Base-by-base conservation (phyloP, 2,797 vertebrate genomes). In the Pseudochromis fuscus region DNA sequence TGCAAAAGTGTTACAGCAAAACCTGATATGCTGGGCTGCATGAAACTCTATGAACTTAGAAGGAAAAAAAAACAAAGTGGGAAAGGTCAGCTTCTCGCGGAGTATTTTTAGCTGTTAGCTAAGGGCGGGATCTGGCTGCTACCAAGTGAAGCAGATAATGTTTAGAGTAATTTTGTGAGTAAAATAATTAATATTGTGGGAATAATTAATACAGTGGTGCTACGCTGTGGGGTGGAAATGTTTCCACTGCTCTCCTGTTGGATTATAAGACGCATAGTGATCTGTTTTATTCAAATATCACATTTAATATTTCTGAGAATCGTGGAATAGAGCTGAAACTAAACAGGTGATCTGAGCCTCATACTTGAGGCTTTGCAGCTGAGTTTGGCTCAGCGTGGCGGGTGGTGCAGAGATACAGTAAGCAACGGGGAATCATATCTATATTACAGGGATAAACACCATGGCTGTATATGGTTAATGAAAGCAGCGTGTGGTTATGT, bases 41-140 rank as follows among this genome's bases (percentile, higher is more conserved):
- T 81, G 65, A 77, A 74, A 82, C 70, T 57, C 23, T 56, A 74
- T 89, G 76, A 88, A 83, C 79, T 75, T 81, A 76, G 33, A 65
- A 50, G 68, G 74, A 48, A 42, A 52, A 72, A 80, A 68, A 52
- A 69, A 25, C 21, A 49, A 80, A 74, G 79, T 56, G 64, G 45
- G 49, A 82, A 84, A 87, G 88, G 85, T 90, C 79, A 88, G 76
- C 78, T 84, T 81, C 82, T 56, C 73, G 33, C 3, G 6, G 65
- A 28, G 61, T 92, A 92, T 91, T 89, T 92, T 84, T 88, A 88
- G 85, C 78, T 46, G 23, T 44, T 73, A 21, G 66, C 44, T 42
- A 45, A 67, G 60, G 77, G 55, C 7, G 3, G 38, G 42, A 56
- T 62, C 55, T 57, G 58, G 56, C 58, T 57, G 53, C 50, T 60